Percentiles rank a stretch among this genome's conserved stretches.
Conservation (phyloP, 1,140 invertebrate species). For the Streblospio benedicti region DNA sequence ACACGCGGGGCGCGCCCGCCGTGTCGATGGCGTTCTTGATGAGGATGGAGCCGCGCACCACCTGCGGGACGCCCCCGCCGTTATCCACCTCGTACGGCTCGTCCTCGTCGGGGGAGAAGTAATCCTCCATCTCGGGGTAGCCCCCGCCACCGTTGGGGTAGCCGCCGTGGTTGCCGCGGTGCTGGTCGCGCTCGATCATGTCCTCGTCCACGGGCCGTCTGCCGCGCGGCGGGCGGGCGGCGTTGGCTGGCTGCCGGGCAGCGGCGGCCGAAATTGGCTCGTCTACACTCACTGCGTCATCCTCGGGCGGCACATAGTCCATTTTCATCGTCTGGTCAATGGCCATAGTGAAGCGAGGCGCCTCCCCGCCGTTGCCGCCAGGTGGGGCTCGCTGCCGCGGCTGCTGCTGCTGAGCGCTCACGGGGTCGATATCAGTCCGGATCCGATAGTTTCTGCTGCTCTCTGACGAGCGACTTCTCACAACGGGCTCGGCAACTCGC, state of each 20-base stretch:
- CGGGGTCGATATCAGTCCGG: too few species aligned
- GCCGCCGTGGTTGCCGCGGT: not conserved
- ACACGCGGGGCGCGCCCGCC: not conserved
- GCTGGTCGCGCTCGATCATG: not conserved
- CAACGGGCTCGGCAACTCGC: too few species aligned
- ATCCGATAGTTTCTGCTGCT: too few species aligned
- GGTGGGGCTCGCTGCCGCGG: too few species aligned
- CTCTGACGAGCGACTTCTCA: too few species aligned
- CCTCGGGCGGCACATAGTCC: constrained; percentile 5
- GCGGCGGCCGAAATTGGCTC: not conserved
- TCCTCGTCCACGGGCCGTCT: not conserved
- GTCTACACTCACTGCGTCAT: not conserved
- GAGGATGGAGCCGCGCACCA: constrained; percentile 15
- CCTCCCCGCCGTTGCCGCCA: not conserved
- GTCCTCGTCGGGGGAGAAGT: not conserved
- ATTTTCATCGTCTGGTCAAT: constrained; percentile 12
- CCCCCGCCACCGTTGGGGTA: not conserved
- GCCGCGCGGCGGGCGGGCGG: too few species aligned
- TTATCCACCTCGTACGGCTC: not conserved
- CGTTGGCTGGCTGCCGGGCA: too few species aligned
- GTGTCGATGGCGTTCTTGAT: constrained; percentile 17
- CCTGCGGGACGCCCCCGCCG: not conserved
- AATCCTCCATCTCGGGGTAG: too few species aligned
- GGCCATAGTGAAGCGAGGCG: constrained; percentile 2
- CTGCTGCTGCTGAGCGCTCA: too few species aligned